These are phyloP conservation scores for Drosophila hydei DNA, from an alignment of 1,140 invertebrate species.

Conservation along the genomic window DNA sequence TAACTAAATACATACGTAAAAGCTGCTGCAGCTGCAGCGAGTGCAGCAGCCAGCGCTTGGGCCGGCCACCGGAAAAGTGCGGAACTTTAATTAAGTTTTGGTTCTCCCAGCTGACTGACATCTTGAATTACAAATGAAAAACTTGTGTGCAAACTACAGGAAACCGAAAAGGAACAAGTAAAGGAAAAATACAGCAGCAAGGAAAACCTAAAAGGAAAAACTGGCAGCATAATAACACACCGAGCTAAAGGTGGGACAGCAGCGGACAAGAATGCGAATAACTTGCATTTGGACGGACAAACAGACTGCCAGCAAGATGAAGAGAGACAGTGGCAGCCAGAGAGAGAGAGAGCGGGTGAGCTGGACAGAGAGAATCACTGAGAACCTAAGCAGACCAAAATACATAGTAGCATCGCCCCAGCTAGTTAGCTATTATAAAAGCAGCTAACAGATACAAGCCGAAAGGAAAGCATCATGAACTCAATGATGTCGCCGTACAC, in stretches of 20 bases:
- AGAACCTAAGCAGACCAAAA: constrained; percentile 56
- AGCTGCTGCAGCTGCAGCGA: constrained; percentile 11
- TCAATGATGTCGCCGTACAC: constrained; percentile 25
- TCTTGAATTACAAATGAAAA: constrained; percentile 83
- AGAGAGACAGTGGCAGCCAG: constrained; percentile 23
- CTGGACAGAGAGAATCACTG: constrained; percentile 45
- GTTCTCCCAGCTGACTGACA: constrained; percentile 81
- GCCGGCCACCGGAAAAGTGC: constrained; percentile 63
- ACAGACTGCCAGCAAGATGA: constrained; percentile 20
- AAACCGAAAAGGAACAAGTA: constrained; percentile 51
- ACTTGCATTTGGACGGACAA: constrained; percentile 65
- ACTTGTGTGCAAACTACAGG: constrained; percentile 72
- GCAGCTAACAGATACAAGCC: background rate
- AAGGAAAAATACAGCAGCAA: constrained; percentile 33
- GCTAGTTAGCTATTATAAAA: constrained; percentile 50
- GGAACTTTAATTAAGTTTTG: constrained; percentile 82
- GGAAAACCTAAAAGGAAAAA: constrained; percentile 48
- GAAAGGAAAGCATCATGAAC: constrained; percentile 2
- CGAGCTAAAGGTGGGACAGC: constrained; percentile 65
- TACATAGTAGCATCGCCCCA: constrained; percentile 30
- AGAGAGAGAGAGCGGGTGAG: constrained; percentile 1
- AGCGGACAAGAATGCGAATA: constrained; percentile 60
- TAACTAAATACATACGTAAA: constrained; percentile 64
- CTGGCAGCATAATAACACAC: constrained; percentile 70
- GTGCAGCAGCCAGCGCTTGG: constrained; percentile 6